Base-by-base conservation (phyloP, 2,888 invertebrate genomes). In the Hymenopus coronatus region DNA sequence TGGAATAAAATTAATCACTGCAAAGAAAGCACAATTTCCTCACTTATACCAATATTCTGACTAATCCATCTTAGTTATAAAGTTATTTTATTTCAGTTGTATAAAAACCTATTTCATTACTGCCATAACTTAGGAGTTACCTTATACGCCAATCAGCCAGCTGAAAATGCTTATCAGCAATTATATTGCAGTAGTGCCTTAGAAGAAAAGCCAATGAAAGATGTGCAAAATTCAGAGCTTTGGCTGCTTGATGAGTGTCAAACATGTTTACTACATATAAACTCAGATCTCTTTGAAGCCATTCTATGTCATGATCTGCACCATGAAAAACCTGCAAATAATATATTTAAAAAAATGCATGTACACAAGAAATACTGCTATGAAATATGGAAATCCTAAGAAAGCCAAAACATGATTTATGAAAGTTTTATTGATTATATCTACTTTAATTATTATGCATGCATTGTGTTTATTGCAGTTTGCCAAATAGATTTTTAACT, bases 241-340 rank as follows among this genome's bases (percentile, higher is more conserved):
- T 95, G 0, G 98, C 96, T 0, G 99, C 99, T 92, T 97, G 96
- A 92, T 98, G 96, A 0, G 99, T 99, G 93, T 99, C 99, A 93
- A 99, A 99, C 96, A 99, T 95, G 91, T 99, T 99, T 0, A 99
- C 99, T 3, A 99, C 94, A 92, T 99, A 99, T 2, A 99, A 92
- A 0, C 98, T 97, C 89, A 99, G 96, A 94, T 99, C 99, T 27
- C 98, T 94, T 93, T 99, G 99, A 54, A 99, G 94, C 99, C 99
- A 99, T 70, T 96, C 94, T 28, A 99, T 95, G 92, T 99, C 99
- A 90, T 93, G 94, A 89, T 97, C 96, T 0, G 98, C 97, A 15
- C 99, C 99, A 92, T 99, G 99, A 91, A 99, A 96, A 8, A 98
- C 95, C 97, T 97, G 92, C 8, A 91, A 91, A 90, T 90, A 89